Base-by-base conservation (phyloP, 2,113 vertebrate species). In the Ctenomys sociabilis region DNA sequence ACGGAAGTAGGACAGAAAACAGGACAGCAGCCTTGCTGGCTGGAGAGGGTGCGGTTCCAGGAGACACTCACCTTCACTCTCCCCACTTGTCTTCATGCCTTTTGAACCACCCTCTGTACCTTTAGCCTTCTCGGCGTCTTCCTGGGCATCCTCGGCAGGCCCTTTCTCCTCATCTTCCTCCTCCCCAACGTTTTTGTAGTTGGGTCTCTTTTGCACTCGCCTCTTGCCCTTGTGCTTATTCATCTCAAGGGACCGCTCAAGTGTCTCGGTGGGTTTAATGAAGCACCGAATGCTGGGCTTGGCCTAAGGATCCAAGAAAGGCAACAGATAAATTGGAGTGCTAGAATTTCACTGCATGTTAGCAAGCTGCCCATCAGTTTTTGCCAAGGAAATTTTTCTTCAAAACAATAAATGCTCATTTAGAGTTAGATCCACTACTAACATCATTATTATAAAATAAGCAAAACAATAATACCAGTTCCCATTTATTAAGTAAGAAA, bases 111-210 rank as follows among this genome's bases (percentile, higher is more conserved):
- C 98, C 98, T 99, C 99, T 98, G 98, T 98, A 98, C 98, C 98
- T 98, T 99, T 98, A 97, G 98, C 96, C 98, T 99, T 99, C 98
- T 98, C 99, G 70, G 96, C 72, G 87, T 98, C 99, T 93, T 98
- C 99, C 11, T 96, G 98, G 40, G 97, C 97, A 68, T 99, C 99
- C 92, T 99, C 99, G 0, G 98, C 80, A 0, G 97, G 85, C 87
- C 98, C 98, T 97, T 98, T 99, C 85, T 99, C 99, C 63, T 99
- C 99, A 26, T 99, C 99, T 11, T 99, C 99, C 12, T 99, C 99
- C 97, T 99, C 99, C 40, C 99, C 99, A 94, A 99, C 98, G 49
- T 99, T 99, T 98, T 99, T 99, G 97, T 99, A 99, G 98, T 99
- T 99, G 70, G 99, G 99, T 92, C 99, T 99, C 97, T 99, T 99